Evolutionary conservation across 2,888 invertebrate genomes (phyloP).

Genomic region (Onchidella celtica): DNA sequence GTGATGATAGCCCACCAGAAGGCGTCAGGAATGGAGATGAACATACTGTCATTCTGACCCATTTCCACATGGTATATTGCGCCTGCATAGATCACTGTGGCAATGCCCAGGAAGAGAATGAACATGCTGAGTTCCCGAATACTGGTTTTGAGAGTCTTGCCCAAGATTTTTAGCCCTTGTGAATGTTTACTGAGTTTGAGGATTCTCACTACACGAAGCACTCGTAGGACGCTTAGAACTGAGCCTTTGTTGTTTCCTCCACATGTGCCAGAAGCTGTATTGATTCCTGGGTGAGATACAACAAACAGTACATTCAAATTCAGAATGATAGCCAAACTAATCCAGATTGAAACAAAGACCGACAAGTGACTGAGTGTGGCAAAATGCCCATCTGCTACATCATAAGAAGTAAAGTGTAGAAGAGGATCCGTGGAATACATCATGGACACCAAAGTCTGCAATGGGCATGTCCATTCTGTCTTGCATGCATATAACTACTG

Average conservation of each 20-base stretch:
- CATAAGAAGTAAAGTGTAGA: too few species aligned
- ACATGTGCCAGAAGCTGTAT: slow-evolving; percentile 64
- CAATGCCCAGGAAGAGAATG: slow-evolving; percentile 77
- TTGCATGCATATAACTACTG: too few species aligned
- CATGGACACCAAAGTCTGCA: too few species aligned
- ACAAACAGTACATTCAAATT: too few species aligned
- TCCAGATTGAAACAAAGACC: too few species aligned
- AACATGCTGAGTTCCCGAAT: slow-evolving; percentile 77
- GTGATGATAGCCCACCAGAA: slow-evolving; percentile 80
- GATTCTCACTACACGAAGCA: slow-evolving; percentile 76
- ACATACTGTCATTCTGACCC: slow-evolving; percentile 65
- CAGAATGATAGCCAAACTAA: too few species aligned
- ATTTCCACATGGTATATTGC: slow-evolving; percentile 78
- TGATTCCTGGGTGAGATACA: slow-evolving; percentile 57
- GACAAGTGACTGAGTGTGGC: too few species aligned
- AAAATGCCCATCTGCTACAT: too few species aligned
- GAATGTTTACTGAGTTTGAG: slow-evolving; percentile 79
- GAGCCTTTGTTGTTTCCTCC: slow-evolving; percentile 60
- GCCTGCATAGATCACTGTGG: slow-evolving; percentile 77
- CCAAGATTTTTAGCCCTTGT: slow-evolving; percentile 77
- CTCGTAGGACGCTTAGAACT: slow-evolving; percentile 72
- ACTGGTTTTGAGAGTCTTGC: slow-evolving; percentile 75
- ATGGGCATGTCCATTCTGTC: too few species aligned
- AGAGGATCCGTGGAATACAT: too few species aligned
- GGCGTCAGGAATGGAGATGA: slow-evolving; percentile 77